Evolutionary conservation across 53 echinoderm and acorn worm species (phyloP).

Genomic region (Stichopus horrens): DNA sequence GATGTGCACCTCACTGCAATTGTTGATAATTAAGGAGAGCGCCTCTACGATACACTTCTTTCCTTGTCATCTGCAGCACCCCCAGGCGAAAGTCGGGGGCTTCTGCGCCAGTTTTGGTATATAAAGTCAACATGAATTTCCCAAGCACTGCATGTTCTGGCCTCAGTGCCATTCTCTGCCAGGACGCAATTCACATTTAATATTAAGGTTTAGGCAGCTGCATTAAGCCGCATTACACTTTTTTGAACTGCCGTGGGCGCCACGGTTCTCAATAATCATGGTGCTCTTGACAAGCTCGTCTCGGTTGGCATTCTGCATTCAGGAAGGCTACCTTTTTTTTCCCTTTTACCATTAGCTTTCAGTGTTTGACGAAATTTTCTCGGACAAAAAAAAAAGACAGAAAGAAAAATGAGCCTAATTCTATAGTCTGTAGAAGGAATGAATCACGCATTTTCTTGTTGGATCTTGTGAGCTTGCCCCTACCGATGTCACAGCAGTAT

Average conservation of each 20-base stretch:
- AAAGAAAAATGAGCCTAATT: background rate
- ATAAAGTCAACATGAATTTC: background rate
- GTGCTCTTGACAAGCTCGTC: background rate
- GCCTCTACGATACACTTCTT: too few species aligned
- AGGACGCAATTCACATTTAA: background rate
- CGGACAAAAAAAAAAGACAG: background rate
- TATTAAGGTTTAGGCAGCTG: slow-evolving; percentile 14
- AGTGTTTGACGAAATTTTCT: background rate
- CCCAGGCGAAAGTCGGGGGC: background rate
- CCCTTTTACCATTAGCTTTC: background rate
- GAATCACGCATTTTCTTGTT: background rate
- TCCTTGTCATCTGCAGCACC: background rate
- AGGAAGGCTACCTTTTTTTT: background rate
- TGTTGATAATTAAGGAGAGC: too few species aligned
- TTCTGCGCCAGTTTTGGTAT: background rate
- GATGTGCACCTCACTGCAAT: too few species aligned
- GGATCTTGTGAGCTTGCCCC: background rate
- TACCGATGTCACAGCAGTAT: background rate
- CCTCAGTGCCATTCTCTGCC: background rate
- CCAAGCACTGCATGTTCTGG: background rate
- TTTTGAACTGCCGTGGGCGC: background rate
- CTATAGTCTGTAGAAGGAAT: background rate
- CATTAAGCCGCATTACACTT: background rate
- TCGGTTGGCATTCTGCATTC: background rate
- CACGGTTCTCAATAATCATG: slow-evolving; percentile 2